Base-by-base conservation (phyloP, 2,888 invertebrate species). In the Ichneumoninae sp. region DNA sequence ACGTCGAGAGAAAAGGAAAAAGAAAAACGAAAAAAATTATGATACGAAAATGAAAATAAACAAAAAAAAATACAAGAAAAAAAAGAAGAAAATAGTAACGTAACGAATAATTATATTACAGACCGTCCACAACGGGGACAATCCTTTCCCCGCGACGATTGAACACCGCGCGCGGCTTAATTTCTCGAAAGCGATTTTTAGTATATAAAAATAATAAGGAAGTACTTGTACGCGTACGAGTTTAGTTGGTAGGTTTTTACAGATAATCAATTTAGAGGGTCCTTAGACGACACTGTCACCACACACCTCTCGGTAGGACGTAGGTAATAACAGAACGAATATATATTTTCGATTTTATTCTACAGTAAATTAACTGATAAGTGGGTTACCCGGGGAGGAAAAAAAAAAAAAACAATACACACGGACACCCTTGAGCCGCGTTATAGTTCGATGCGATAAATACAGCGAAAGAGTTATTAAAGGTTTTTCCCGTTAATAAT, bases 271-370 rank as follows among this genome's bases (percentile, higher is more conserved):
- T 68, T 44, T 40, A 76, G 74, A 47, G 47, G 74, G 57, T 57
- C 60, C n/a, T 47, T 62, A 50, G 74, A 47, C 6, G 47, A 44
- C 60, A 60, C 33, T 74, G 70, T 77, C 68, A 78, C 44, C 72
- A 84, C 84, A 22, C 57, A 57, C 22, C 57, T 44, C 78, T 84
- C 84, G 70, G 77, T 86, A 86, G 86, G 19, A 66, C 54, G 75
- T 85, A 85, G 85, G 66, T 36, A 70, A 60, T 36, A 84, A 68
- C 71, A 82, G 72, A 82, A 72, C 57, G 72, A 78, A 87, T 82
- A 90, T 90, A 90, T 90, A 89, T 89, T 90, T 91, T 91, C 82
- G 82, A 91, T 90, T 89, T 90, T 90, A 90, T 89, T 90, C 88
- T 88, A 89, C 87, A 86, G 70, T 80, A 71, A 80, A 85, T 80